A percentile compares a stretch with the other conserved stretches of the same genome.
Evolutionary conservation across 1,140 invertebrate species (phyloP).

Genomic region (Zelostemma sp.): DNA sequence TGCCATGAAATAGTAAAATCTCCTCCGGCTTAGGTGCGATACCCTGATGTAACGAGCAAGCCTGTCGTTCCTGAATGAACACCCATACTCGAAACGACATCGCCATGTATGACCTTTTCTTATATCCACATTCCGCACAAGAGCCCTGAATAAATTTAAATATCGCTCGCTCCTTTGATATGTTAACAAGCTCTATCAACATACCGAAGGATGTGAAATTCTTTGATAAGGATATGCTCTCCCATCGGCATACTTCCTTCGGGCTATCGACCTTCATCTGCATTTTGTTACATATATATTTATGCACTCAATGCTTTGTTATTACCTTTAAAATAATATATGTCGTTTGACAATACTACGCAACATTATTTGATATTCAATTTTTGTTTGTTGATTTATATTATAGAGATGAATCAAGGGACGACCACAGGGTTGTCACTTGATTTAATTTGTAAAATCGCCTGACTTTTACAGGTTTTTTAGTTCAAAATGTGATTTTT

Average conservation of each 20-base stretch:
- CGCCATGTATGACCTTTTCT: slow-evolving; percentile 7
- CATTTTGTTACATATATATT: slow-evolving; percentile 2
- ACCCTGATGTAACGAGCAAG: slow-evolving; percentile 17
- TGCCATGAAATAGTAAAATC: slow-evolving; percentile 21
- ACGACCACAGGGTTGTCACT: too few relatives aligned
- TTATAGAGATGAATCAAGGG: too few relatives aligned
- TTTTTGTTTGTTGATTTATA: too few relatives aligned
- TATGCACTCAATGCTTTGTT: background rate
- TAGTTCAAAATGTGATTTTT: too few relatives aligned
- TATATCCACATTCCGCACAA: slow-evolving; percentile 3
- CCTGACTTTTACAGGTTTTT: too few relatives aligned
- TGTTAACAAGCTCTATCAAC: slow-evolving; percentile 54
- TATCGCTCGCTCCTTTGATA: slow-evolving; percentile 60
- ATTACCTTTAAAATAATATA: too few relatives aligned
- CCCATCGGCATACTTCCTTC: background rate
- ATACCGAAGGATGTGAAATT: slow-evolving; percentile 37
- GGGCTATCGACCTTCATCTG: slow-evolving; percentile 1
- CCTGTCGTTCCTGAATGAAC: slow-evolving; percentile 4
- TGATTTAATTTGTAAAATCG: too few relatives aligned
- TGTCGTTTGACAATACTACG: too few relatives aligned
- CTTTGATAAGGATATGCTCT: slow-evolving; percentile 45
- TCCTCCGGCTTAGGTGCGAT: background rate
- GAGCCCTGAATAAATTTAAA: slow-evolving; percentile 62
- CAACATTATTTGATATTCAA: too few relatives aligned
- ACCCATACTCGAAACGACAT: slow-evolving; percentile 1